A percentile compares a stretch with the other conserved stretches of the same genome.
These are phyloP conservation scores for Gisinianus flammeolus DNA, from an alignment of 2,888 invertebrate species.

Conservation along the genomic window DNA sequence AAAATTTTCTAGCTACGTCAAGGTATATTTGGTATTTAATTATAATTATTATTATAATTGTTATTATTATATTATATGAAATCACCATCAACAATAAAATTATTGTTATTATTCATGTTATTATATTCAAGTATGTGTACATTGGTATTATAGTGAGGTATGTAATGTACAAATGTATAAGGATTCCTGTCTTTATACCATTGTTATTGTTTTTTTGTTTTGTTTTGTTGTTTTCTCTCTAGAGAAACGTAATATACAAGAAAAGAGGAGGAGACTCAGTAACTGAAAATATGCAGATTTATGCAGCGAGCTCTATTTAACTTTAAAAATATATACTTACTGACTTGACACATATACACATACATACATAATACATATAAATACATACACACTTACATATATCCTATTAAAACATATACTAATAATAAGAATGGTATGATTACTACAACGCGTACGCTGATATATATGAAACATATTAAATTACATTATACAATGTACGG, in stretches of 20 bases:
- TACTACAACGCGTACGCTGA: conserved; percentile 5
- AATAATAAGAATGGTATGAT: background rate
- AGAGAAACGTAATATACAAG: background rate
- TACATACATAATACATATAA: background rate
- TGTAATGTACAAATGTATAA: too few species aligned
- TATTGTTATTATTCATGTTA: too few species aligned
- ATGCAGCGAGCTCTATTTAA: conserved; percentile 38
- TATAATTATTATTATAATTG: too few species aligned
- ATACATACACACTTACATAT: background rate
- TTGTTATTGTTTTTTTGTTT: conserved; percentile 2
- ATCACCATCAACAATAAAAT: too few species aligned
- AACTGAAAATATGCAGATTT: conserved; percentile 37
- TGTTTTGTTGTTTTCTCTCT: conserved; percentile 1
- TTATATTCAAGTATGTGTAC: too few species aligned
- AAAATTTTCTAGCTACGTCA: too few species aligned
- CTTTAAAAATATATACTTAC: conserved; percentile 5
- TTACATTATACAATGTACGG: conserved; percentile 1
- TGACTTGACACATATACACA: background rate
- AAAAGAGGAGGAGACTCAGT: conserved; percentile 24
- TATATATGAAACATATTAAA: background rate
- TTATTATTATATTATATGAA: too few species aligned
- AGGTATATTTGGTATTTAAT: too few species aligned
- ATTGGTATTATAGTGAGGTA: too few species aligned
- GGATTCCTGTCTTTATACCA: too few species aligned
- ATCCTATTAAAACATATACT: background rate